Evolutionary conservation across 1,140 invertebrate species (phyloP).

Genomic region (Cotesia glomerata): DNA sequence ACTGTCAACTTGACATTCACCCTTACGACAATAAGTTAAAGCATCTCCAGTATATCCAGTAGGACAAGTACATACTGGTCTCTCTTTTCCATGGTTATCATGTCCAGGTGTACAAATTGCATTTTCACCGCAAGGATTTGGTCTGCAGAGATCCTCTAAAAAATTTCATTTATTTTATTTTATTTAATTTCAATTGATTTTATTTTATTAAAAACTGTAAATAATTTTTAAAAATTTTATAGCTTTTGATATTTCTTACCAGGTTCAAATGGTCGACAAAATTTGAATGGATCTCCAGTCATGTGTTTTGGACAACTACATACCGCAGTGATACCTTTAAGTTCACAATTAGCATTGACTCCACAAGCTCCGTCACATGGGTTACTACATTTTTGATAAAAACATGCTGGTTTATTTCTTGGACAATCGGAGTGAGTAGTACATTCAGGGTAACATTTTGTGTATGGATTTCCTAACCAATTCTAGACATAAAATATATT

Average conservation of each 20-base stretch:
- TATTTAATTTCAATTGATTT: neutral
- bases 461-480: constrained; percentile 76
- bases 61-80: constrained; percentile 82
- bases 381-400: constrained; percentile 80
- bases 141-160: constrained; percentile 78
- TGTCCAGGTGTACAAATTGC: constrained; percentile 83
- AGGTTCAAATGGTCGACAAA: constrained; percentile 80
- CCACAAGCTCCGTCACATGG: constrained; percentile 84
- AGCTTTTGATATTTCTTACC: constrained; percentile 52
- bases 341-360: constrained; percentile 78
- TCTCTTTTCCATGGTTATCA: constrained; percentile 79
- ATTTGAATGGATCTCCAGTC: constrained; percentile 84
- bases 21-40: constrained; percentile 72
- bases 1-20: constrained; percentile 76
- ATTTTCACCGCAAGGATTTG: constrained; percentile 84
- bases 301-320: constrained; percentile 86
- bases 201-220: neutral
- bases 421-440: constrained; percentile 77
- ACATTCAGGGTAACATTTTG: constrained; percentile 78
- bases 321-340: constrained; percentile 76
- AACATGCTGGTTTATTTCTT: constrained; percentile 75
- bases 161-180: constrained; percentile 24
- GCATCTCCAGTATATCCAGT: constrained; percentile 83
- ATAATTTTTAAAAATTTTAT: neutral
- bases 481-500: constrained; percentile 60